These are phyloP conservation scores for Heliconius himera DNA, from an alignment of 1,140 invertebrate genomes.

Conservation along the genomic window DNA sequence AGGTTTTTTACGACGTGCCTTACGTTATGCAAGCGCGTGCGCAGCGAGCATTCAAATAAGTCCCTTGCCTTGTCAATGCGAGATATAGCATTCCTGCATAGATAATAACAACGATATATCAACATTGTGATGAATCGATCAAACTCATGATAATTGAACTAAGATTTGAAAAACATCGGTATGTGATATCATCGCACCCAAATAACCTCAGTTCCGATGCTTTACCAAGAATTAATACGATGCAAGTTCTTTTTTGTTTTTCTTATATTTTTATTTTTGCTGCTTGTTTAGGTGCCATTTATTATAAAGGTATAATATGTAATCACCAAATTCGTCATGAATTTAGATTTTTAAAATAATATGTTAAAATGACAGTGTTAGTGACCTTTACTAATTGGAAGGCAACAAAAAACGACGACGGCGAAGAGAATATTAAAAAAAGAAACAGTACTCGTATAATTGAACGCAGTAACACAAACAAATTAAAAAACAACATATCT, in stretches of 20 bases:
- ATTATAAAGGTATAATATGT: neutral
- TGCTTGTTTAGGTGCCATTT: neutral
- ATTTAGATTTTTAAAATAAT: neutral
- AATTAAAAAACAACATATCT: neutral
- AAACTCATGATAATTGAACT: neutral
- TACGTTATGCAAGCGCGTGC: constrained; percentile 42
- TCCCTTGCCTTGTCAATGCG: constrained; percentile 30
- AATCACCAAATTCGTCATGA: neutral
- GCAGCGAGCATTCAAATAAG: constrained; percentile 39
- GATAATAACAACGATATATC: constrained; percentile 23
- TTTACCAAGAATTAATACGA: constrained; percentile 11
- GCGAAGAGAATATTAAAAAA: neutral
- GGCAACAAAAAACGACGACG: too few species aligned
- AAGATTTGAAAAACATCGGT: neutral
- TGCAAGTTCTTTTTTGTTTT: constrained; percentile 5
- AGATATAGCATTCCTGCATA: constrained; percentile 45
- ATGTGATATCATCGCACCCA: constrained; percentile 18
- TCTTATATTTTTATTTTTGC: neutral
- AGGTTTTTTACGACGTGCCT: constrained; percentile 34
- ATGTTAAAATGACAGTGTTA: neutral
- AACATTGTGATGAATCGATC: neutral
- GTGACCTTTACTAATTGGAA: neutral
- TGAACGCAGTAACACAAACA: neutral
- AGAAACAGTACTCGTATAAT: neutral
- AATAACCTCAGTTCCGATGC: constrained; percentile 6